Evolutionary conservation across 1,140 invertebrate genomes (phyloP), one percentile per base, ranked within the genome.

Genomic region (Heterodera carotae): DNA sequence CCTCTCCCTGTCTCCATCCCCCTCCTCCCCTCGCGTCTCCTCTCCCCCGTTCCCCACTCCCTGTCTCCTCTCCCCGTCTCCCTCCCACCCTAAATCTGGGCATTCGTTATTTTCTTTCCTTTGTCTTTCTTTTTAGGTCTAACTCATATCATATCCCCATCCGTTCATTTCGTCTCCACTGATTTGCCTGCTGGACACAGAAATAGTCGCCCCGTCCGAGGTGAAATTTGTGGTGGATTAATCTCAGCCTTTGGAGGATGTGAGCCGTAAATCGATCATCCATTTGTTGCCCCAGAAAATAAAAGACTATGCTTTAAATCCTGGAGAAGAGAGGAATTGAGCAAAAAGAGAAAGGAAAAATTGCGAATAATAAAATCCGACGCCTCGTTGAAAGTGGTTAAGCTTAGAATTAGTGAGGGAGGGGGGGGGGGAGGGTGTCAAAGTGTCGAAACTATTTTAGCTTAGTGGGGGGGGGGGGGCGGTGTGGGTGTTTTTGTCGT

Each of bases 241-340:
- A 66, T 66, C 62, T 66, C 62, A 66, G n/a, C 33, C 62, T 18
- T 29, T 25, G 27, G 62, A 12, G 62, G 62, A 18, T 29, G 7
- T 66, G 62, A 66, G 62, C 62, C 62, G 62, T 66, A 66, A 66
- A 66, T 66, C 62, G 62, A 66, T 66, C 62, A 66, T 18, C 62
- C 27, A 27, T 62, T 22, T 12, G 62, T 66, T 66, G 62, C 62
- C 7, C 27, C 62, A 66, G 62, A 66, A 66, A n/a, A 66, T 6
- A 12, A 34, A 25, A 22, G 27, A 6, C 12, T 15, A 4, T 22
- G 48, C 15, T 5, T 53, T 22, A 22, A 22, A 22, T 53, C 18
- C 18, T 53, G 48, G 22, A 5, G 48, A 53, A 18, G 12, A 53
- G 22, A 53, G 22, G 48, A 2, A 3, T 10, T 18, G 18, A 22